phyloP scores from a whole-genome alignment of 1,140 invertebrate species.

The Thaumetopoea pityocampa region DNA sequence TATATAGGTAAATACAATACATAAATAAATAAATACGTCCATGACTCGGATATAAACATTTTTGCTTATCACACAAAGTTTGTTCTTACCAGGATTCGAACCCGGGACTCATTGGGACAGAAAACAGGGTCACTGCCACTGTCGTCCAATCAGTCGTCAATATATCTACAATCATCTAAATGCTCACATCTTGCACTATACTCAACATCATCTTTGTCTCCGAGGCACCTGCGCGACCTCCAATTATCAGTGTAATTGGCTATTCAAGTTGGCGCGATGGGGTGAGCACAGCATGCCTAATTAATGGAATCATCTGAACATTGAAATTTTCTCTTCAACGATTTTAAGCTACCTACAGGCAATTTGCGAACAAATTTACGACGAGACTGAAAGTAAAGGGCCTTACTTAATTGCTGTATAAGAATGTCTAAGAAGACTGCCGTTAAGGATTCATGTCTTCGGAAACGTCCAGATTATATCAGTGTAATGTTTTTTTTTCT shows the following conservation, averaged over 20 bases:
- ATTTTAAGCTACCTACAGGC: slow-evolving; percentile 39
- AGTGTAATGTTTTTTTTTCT: no score
- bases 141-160: no score
- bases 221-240: slow-evolving; percentile 60
- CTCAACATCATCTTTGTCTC: slow-evolving; percentile 23
- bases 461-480: no score
- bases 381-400: slow-evolving; percentile 12
- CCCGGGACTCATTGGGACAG: no score
- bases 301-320: slow-evolving; percentile 68
- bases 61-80: no score
- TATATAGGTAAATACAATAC: no score
- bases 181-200: neutral
- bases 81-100: no score
- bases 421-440: no score
- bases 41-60: no score
- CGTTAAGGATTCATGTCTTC: no score
- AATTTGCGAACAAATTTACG: slow-evolving; percentile 42
- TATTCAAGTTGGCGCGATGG: slow-evolving; percentile 64
- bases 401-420: slow-evolving; percentile 5
- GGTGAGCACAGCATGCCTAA: slow-evolving; percentile 58
- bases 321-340: slow-evolving; percentile 59
- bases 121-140: no score
- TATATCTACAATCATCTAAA: neutral
- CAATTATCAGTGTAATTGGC: slow-evolving; percentile 72
- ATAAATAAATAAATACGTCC: no score